These are phyloP conservation scores for Neosalanx taihuensis DNA, from an alignment of 2,797 vertebrate genomes.

Conservation along the genomic window DNA sequence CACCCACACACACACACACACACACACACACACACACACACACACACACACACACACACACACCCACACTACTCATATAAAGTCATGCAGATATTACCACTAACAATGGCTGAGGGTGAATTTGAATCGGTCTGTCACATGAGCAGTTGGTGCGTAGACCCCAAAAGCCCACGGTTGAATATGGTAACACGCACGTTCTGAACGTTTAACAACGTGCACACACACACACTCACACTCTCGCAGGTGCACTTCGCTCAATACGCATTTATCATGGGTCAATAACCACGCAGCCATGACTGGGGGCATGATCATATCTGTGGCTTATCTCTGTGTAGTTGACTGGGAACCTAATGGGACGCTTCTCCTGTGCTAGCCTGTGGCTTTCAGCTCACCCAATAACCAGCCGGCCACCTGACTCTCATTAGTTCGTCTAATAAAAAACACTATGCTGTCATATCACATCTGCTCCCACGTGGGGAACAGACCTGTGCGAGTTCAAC, in stretches of 20 bases:
- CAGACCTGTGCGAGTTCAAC: slow-evolving; percentile 14
- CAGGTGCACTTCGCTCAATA: slow-evolving; percentile 9
- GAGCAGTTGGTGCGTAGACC: neutral
- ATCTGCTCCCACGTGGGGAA: slow-evolving; percentile 40
- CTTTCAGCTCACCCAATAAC: slow-evolving; percentile 59
- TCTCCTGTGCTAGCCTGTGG: slow-evolving; percentile 50
- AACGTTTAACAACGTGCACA: neutral
- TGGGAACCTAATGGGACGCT: slow-evolving; percentile 44
- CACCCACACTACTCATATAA: slow-evolving; percentile 8
- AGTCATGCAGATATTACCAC: slow-evolving; percentile 16
- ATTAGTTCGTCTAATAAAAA: slow-evolving; percentile 63
- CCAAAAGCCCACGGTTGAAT: too few species aligned
- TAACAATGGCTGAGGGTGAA: neutral
- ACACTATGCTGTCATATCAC: slow-evolving; percentile 49
- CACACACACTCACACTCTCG: neutral
- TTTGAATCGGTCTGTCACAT: slow-evolving; percentile 1
- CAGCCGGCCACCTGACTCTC: slow-evolving; percentile 51
- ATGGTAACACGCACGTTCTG: neutral
- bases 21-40: slow-evolving; percentile 2
- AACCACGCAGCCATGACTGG: slow-evolving; percentile 41
- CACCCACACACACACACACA: too few species aligned
- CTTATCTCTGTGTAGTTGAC: slow-evolving; percentile 45
- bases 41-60: slow-evolving; percentile 20
- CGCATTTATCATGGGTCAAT: slow-evolving; percentile 49
- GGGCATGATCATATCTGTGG: slow-evolving; percentile 45